A percentile compares a stretch with the other conserved stretches of the same genome.
Conservation (phyloP, 2,113 vertebrate genomes). For the Cygnus atratus region DNA sequence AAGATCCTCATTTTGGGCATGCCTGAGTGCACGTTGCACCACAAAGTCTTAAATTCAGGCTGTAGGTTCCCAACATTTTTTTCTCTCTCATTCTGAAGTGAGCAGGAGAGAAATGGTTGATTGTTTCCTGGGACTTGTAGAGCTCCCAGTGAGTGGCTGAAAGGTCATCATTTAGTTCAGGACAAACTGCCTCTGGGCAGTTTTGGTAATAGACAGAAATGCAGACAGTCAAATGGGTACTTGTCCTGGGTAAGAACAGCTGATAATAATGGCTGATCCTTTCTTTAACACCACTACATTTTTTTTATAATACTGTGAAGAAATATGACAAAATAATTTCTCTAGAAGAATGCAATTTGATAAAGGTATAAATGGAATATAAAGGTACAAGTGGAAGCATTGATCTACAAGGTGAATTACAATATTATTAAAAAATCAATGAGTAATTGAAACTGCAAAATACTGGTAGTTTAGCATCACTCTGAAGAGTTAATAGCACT, state of each 20-base stretch:
- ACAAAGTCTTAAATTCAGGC: background rate
- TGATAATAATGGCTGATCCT: accelerated
- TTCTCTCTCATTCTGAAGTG: background rate
- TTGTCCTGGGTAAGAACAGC: background rate
- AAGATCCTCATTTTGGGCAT: background rate
- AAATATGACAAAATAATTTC: background rate
- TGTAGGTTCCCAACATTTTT: background rate
- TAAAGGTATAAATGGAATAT: background rate
- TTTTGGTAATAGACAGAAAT: background rate
- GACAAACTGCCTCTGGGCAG: background rate
- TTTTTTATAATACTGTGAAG: background rate
- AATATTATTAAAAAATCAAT: background rate
- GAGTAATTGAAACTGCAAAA: background rate
- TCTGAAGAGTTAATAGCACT: background rate
- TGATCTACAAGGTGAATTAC: background rate
- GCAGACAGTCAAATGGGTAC: background rate
- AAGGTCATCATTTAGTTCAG: background rate
- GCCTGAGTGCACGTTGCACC: accelerated
- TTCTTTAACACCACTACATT: background rate
- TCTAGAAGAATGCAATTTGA: background rate
- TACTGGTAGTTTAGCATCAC: background rate
- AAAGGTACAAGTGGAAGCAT: background rate
- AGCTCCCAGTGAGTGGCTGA: background rate
- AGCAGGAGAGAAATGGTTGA: background rate
- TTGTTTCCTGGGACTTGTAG: background rate